phyloP scores from a whole-genome alignment of 2,888 invertebrate genomes.

The Leptarthrus brevirostris region DNA sequence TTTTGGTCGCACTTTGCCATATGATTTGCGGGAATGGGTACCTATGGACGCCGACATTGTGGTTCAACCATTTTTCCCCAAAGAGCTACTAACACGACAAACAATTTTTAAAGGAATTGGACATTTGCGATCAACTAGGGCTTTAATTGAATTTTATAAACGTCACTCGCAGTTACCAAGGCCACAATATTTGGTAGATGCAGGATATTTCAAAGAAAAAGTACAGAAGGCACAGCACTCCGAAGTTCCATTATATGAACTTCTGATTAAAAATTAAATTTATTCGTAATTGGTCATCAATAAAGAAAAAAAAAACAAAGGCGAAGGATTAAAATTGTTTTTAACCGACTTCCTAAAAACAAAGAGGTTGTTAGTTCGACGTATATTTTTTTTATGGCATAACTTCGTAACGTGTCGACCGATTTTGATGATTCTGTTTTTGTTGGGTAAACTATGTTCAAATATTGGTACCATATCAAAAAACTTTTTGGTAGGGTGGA shows the following conservation, averaged over 20 bases:
- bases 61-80: slow-evolving; percentile 63
- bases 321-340: not conserved
- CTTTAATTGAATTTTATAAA: slow-evolving; percentile 62
- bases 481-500: too few species aligned
- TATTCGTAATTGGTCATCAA: not conserved
- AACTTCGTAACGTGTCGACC: too few species aligned
- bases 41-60: slow-evolving; percentile 58
- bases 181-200: slow-evolving; percentile 61
- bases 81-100: slow-evolving; percentile 61
- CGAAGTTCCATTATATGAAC: slow-evolving; percentile 63
- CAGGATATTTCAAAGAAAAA: slow-evolving; percentile 59
- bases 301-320: not conserved
- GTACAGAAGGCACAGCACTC: slow-evolving; percentile 52
- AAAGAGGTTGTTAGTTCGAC: too few species aligned
- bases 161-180: slow-evolving; percentile 59
- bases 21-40: slow-evolving; percentile 60
- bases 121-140: slow-evolving; percentile 63
- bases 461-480: too few species aligned
- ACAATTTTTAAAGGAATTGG: slow-evolving; percentile 65
- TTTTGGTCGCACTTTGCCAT: slow-evolving; percentile 64
- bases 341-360: too few species aligned
- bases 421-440: too few species aligned
- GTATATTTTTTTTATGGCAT: too few species aligned
- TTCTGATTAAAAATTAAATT: slow-evolving; percentile 54
- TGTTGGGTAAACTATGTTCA: too few species aligned